Conservation (phyloP, 2,113 vertebrate species). For the Pica pica region DNA sequence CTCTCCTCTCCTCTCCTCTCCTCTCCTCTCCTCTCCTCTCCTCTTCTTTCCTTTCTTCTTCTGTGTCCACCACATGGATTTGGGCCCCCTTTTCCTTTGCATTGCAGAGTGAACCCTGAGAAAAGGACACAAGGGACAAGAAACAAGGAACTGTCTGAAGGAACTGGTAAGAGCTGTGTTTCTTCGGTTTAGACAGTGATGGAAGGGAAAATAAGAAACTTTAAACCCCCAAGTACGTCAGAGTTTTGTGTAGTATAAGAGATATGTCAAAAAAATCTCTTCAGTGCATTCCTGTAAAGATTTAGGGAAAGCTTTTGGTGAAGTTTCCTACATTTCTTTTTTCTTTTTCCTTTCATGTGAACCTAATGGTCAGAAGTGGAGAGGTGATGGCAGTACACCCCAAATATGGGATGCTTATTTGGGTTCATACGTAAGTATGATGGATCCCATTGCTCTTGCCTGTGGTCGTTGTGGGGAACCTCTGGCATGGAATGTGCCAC, state of each 20-base stretch:
- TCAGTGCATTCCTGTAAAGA: too few relatives aligned
- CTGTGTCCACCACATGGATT: too few relatives aligned
- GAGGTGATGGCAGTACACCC: too few relatives aligned
- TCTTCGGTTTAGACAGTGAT: not conserved
- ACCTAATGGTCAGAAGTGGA: too few relatives aligned
- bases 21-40: too few relatives aligned
- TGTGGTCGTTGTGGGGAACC: too few relatives aligned
- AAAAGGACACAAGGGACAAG: not conserved
- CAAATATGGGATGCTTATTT: too few relatives aligned
- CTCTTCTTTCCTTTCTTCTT: too few relatives aligned
- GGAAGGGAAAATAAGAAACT: not conserved
- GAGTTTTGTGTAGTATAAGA: too few relatives aligned
- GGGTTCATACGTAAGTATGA: too few relatives aligned
- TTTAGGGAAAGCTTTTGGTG: not conserved
- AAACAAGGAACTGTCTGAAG: not conserved
- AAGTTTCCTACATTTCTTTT: not conserved
- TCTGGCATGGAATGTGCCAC: too few relatives aligned
- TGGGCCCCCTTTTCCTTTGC: not conserved
- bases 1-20: too few relatives aligned
- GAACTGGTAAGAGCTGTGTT: not conserved
- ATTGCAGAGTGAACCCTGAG: not conserved
- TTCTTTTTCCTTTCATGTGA: not conserved
- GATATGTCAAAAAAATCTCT: not conserved
- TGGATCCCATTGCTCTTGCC: not conserved
- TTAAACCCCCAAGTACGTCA: not conserved